Conservation (phyloP, 2,797 vertebrate genomes). For the Sebastes kiyomatsui region DNA sequence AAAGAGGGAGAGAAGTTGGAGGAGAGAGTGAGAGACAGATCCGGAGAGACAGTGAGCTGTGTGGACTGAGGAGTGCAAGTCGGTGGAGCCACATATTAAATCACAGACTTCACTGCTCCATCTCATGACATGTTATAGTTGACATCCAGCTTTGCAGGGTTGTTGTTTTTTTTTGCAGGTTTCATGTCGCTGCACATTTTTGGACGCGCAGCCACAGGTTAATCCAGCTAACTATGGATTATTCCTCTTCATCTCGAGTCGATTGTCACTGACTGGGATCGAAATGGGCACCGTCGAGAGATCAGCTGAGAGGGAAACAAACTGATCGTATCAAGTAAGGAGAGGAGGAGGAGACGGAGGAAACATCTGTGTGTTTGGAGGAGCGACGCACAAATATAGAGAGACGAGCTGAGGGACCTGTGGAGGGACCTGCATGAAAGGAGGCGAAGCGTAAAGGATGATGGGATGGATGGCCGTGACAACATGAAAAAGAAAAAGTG, state of each 20-base stretch:
- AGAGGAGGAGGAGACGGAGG: slow-evolving; percentile 43
- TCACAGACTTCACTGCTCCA: slow-evolving; percentile 50
- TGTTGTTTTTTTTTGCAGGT: background rate
- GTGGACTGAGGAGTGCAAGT: slow-evolving; percentile 58
- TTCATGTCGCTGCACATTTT: slow-evolving; percentile 31
- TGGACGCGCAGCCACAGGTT: slow-evolving; percentile 68
- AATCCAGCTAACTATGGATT: slow-evolving; percentile 66
- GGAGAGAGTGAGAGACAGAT: slow-evolving; percentile 75
- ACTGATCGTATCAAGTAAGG: slow-evolving; percentile 40
- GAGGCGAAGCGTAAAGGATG: slow-evolving; percentile 55
- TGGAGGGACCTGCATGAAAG: slow-evolving; percentile 61
- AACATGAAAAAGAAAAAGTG: slow-evolving; percentile 88
- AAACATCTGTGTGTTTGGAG: slow-evolving; percentile 61
- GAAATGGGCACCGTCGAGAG: slow-evolving; percentile 49
- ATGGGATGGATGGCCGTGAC: slow-evolving; percentile 77
- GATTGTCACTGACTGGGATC: slow-evolving; percentile 49
- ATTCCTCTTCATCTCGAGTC: slow-evolving; percentile 44
- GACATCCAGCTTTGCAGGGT: slow-evolving; percentile 4
- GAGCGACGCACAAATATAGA: slow-evolving; percentile 59
- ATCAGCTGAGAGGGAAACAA: slow-evolving; percentile 26
- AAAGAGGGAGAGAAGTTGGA: slow-evolving; percentile 78
- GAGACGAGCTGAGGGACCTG: slow-evolving; percentile 64
- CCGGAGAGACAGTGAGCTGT: slow-evolving; percentile 58
- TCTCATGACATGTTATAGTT: slow-evolving; percentile 22
- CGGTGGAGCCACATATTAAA: slow-evolving; percentile 58